Evolutionary conservation across 1,140 invertebrate genomes (phyloP).

Genomic region (Psix sp.): DNA sequence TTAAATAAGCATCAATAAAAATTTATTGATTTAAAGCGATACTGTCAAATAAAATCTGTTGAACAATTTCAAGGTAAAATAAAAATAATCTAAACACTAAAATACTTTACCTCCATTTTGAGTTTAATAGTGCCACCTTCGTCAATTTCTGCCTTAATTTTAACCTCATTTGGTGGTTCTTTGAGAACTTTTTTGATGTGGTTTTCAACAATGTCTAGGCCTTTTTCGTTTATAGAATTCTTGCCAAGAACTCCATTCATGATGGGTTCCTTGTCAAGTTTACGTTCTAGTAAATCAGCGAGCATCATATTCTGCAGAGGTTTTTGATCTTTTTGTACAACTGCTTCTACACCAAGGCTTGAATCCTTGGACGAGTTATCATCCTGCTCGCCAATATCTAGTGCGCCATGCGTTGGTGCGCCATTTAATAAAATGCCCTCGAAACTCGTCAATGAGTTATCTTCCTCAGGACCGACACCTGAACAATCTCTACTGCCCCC

Average conservation of each 20-base stretch:
- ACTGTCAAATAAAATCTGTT: too few relatives aligned
- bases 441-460: slow-evolving; percentile 81
- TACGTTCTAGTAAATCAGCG: slow-evolving; percentile 82
- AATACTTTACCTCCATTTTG: slow-evolving; percentile 32
- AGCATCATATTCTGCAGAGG: slow-evolving; percentile 79
- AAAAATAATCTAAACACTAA: slow-evolving; percentile 5
- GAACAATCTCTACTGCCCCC: slow-evolving; percentile 75
- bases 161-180: slow-evolving; percentile 68
- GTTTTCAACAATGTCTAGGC: slow-evolving; percentile 81
- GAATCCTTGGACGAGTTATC: slow-evolving; percentile 79
- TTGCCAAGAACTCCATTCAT: slow-evolving; percentile 80
- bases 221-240: slow-evolving; percentile 80
- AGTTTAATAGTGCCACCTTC: slow-evolving; percentile 37
- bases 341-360: slow-evolving; percentile 47
- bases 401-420: slow-evolving; percentile 72
- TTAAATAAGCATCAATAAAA: too few relatives aligned
- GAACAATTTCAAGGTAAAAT: not conserved
- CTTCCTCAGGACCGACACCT: slow-evolving; percentile 77
- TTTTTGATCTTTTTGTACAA: slow-evolving; percentile 68
- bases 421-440: slow-evolving; percentile 81
- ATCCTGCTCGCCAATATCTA: slow-evolving; percentile 78
- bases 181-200: slow-evolving; percentile 79
- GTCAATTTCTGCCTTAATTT: slow-evolving; percentile 45
- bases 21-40: too few relatives aligned
- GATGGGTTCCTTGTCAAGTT: slow-evolving; percentile 80